Evolutionary conservation across 2,888 invertebrate species (phyloP).

Genomic region (Agrilus cyanescens): DNA sequence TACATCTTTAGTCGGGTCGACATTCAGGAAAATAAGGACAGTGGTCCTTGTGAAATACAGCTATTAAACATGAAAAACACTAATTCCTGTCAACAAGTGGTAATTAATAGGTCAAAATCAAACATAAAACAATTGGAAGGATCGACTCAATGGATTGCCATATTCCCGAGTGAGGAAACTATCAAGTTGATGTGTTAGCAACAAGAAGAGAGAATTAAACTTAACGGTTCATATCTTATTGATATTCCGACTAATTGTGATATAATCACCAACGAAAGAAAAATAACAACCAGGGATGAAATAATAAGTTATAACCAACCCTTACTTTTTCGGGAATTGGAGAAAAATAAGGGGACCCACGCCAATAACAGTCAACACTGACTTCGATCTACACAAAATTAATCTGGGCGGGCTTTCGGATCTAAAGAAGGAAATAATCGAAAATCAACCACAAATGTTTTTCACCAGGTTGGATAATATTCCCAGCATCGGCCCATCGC

Average conservation of each 20-base stretch:
- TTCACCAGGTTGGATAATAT: background rate
- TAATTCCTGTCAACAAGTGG: too few relatives aligned
- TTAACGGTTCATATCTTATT: slow-evolving; percentile 1
- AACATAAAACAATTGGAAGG: too few relatives aligned
- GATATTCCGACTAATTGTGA: background rate
- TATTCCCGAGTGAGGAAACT: too few relatives aligned
- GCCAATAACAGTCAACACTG: too few relatives aligned
- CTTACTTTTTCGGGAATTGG: background rate
- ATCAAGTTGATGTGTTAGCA: too few relatives aligned
- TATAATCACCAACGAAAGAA: background rate
- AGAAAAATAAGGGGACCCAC: background rate
- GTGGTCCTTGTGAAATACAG: background rate
- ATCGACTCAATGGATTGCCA: too few relatives aligned
- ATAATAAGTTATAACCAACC: background rate
- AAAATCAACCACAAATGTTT: background rate
- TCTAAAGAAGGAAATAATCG: background rate
- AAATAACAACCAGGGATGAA: background rate
- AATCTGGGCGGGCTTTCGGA: background rate
- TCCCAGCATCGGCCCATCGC: background rate
- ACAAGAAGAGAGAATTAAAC: background rate
- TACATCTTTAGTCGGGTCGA: background rate
- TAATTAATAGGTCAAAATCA: too few relatives aligned
- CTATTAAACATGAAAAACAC: too few relatives aligned
- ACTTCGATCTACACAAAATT: too few relatives aligned
- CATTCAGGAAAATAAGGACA: background rate